These are phyloP conservation scores for Drosophila leonis DNA, from an alignment of 2,888 invertebrate species.

Conservation along the genomic window DNA sequence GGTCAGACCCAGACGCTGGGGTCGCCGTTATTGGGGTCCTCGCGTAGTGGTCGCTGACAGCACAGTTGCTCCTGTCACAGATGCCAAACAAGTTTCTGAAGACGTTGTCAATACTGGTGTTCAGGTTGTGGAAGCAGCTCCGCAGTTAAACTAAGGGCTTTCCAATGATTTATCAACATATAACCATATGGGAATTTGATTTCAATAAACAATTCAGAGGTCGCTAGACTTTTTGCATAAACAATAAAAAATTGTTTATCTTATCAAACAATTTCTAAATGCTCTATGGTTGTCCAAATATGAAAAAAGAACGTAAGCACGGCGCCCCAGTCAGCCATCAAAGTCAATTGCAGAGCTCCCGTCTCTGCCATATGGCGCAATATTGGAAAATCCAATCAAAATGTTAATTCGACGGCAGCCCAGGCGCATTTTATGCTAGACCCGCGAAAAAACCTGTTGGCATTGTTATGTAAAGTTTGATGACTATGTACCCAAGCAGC, in stretches of 20 bases:
- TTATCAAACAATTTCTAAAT: conserved; percentile 52
- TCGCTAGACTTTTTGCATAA: conserved; percentile 16
- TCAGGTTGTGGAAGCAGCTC: not conserved
- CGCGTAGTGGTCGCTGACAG: conserved; percentile 1
- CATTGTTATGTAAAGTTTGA: conserved; percentile 54
- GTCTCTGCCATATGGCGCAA: conserved; percentile 72
- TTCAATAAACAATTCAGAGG: conserved; percentile 38
- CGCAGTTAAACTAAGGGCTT: conserved; percentile 10
- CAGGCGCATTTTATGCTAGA: conserved; percentile 22
- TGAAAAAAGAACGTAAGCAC: conserved; percentile 47
- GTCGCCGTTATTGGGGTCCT: conserved; percentile 19
- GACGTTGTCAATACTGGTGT: not conserved
- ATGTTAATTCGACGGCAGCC: conserved; percentile 69
- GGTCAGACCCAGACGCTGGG: conserved; percentile 10
- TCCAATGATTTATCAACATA: not conserved
- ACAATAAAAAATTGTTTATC: conserved; percentile 52
- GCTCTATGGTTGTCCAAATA: conserved; percentile 8
- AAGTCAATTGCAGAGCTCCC: conserved; percentile 47
- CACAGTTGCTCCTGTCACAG: not conserved
- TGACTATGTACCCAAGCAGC: conserved; percentile 9
- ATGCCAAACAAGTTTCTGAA: not conserved
- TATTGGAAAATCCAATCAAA: conserved; percentile 81
- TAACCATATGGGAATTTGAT: conserved; percentile 24
- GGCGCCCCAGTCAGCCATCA: conserved; percentile 40
- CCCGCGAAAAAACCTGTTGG: conserved; percentile 37